Evolutionary conservation across 2,797 vertebrate species (phyloP), one percentile per base, ranked within the genome.

Genomic region (Anas capensis): DNA sequence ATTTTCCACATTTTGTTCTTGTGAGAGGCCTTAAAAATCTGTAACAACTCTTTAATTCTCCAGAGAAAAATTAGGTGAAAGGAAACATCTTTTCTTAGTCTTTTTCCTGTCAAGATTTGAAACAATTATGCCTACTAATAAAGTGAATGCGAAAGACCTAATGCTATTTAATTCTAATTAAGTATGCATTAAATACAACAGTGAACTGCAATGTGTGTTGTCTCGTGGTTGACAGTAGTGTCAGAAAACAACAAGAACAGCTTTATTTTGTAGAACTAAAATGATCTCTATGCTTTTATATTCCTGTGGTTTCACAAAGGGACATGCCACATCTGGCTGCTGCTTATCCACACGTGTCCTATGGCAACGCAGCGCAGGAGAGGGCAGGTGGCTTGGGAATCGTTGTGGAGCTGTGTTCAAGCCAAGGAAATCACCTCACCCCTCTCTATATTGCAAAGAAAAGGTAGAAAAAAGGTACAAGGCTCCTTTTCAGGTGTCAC

Each of bases 1-100:
- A 48, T 60, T 94, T 2, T 14, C 68, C 20, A 5, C 75, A 51
- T 90, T 76, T 87, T 73, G 14, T 91, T 91, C 84, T 31, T 73
- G 14, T 42, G 68, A 91, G 88, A 91, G 84, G 44, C 49, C 61
- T 34, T 91, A 82, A 85, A 89, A 97, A 69, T 81, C 85, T 83
- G 24, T 88, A 88, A 61, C 14, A 20, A 34, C 34, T 13, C 44
- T 84, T 62, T 70, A 88, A 92, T 95, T 92, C 81, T 91, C 68
- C 68, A 64, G 78, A 85, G 92, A 66, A 88, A 88, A 93, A 87
- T 53, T 34, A 86, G 33, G 49, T 75, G 69, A 92, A 83, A 65
- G 60, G 36, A 90, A 95, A 73, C 66, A 86, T 88, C 56, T 12
- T 5, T 90, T 79, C 49, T 68, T 69, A 73, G 31, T 46, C 42